phyloP scores from a whole-genome alignment of 2,797 vertebrate species.

The Tapirus indicus region DNA sequence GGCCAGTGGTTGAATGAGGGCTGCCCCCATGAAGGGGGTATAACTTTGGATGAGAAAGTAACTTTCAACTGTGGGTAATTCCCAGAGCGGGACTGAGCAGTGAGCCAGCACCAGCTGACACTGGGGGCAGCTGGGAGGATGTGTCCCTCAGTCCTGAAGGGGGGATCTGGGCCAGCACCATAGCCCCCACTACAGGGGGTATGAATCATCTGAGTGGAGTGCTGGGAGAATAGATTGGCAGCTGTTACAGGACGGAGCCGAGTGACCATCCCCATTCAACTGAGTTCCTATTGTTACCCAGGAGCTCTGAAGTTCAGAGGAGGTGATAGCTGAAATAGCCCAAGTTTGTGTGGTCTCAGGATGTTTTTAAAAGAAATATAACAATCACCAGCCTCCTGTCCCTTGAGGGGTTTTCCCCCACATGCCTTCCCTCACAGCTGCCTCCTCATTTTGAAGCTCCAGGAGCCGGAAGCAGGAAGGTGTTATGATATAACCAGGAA shows the following conservation, averaged over 20 bases:
- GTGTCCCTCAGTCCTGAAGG: neutral
- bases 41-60: neutral
- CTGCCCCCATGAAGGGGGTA: neutral
- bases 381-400: neutral
- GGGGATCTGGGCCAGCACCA: neutral
- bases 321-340: neutral
- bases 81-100: neutral
- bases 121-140: neutral
- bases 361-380: slow-evolving; percentile 32
- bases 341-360: slow-evolving; percentile 64
- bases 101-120: neutral
- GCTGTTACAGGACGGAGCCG: neutral
- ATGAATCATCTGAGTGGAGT: neutral
- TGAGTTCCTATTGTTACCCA: neutral
- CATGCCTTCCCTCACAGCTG: neutral
- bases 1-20: neutral
- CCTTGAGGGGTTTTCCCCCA: neutral
- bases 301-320: slow-evolving; percentile 34
- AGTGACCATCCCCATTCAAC: neutral
- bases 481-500: neutral
- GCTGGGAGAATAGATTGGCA: neutral
- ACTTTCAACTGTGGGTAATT: neutral
- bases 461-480: neutral
- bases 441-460: slow-evolving; percentile 48
- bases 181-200: neutral